Evolutionary conservation across 2,113 vertebrate species (phyloP).

Genomic region (Cephalopterus ornatus): DNA sequence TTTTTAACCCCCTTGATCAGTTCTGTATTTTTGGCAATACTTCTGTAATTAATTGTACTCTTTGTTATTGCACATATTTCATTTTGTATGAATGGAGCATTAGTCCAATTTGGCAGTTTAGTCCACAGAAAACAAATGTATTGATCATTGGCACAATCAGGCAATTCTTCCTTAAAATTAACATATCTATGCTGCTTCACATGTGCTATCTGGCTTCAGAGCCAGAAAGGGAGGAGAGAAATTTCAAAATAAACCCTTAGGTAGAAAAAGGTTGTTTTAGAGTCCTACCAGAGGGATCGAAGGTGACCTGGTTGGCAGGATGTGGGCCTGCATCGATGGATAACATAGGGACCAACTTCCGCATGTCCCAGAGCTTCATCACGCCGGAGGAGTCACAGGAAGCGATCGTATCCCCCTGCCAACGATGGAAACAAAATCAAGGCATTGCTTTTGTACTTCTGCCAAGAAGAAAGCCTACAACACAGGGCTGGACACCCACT

Average conservation of each 20-base stretch:
- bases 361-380: conserved; percentile 82
- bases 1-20: neutral
- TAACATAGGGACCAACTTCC: conserved; percentile 46
- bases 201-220: neutral
- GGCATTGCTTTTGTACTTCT: neutral
- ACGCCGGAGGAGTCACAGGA: conserved; percentile 79
- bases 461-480: neutral
- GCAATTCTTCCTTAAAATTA: neutral
- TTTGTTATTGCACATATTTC: neutral
- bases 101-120: neutral
- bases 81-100: neutral
- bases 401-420: conserved; percentile 74
- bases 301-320: conserved; percentile 79
- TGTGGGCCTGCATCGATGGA: conserved; percentile 75
- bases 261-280: neutral
- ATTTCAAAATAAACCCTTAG: neutral
- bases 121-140: neutral
- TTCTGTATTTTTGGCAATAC: neutral
- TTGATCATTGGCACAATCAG: neutral
- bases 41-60: neutral
- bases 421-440: neutral
- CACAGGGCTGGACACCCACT: neutral
- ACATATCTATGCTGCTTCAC: neutral
- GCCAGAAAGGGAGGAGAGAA: neutral
- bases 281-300: conserved; percentile 73